These are phyloP conservation scores for Dryomyza anilis DNA, from an alignment of 2,888 invertebrate genomes.

Conservation along the genomic window DNA sequence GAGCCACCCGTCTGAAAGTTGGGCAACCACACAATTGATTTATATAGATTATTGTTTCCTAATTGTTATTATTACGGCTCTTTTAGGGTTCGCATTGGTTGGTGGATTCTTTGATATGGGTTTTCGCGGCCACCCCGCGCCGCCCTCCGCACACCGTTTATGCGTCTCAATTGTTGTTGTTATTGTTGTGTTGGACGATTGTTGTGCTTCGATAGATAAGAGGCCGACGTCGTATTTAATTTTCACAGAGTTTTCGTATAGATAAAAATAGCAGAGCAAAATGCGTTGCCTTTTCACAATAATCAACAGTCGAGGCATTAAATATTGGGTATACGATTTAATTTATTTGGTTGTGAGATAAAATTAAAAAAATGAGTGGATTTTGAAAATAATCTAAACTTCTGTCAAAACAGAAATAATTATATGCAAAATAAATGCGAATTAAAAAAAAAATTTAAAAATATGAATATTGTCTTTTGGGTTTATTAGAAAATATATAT, in stretches of 20 bases:
- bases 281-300: too few species aligned
- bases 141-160: background rate
- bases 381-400: too few species aligned
- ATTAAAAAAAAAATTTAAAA: too few species aligned
- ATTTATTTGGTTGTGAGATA: too few species aligned
- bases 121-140: background rate
- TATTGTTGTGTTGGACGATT: background rate
- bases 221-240: background rate
- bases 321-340: too few species aligned
- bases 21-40: conserved; percentile 14
- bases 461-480: too few species aligned
- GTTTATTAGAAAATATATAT: too few species aligned
- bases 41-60: conserved; percentile 19
- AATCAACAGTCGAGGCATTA: too few species aligned
- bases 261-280: background rate
- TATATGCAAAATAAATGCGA: too few species aligned
- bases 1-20: conserved; percentile 5
- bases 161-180: conserved; percentile 4
- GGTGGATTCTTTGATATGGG: background rate
- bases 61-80: conserved; percentile 4
- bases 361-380: too few species aligned
- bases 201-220: background rate
- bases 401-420: too few species aligned
- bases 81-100: background rate
- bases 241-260: background rate